Evolutionary conservation across 1,140 invertebrate genomes (phyloP).

Genomic region (Hestina assimilis): DNA sequence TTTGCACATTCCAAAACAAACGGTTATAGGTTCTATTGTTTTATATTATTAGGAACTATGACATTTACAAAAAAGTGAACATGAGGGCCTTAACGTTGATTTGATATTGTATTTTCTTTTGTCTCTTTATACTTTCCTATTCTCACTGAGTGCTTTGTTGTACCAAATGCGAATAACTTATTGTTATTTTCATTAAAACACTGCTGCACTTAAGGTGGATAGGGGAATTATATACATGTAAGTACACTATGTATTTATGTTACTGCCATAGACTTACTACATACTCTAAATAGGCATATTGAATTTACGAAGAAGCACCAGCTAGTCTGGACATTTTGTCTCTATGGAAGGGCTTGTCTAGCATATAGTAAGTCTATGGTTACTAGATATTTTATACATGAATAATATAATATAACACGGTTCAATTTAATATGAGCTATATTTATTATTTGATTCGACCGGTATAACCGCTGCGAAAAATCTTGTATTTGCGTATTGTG

Average conservation of each 20-base stretch:
- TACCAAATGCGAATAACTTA: conserved; percentile 75
- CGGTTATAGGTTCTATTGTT: conserved; percentile 25
- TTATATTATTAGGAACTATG: conserved; percentile 5
- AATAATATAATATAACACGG: no score
- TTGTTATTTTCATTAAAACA: conserved; percentile 68
- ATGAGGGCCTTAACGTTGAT: conserved; percentile 6
- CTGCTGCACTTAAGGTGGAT: conserved; percentile 76
- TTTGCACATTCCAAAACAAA: conserved; percentile 66
- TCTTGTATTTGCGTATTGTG: neutral
- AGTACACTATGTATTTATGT: conserved; percentile 4
- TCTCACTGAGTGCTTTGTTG: conserved; percentile 69
- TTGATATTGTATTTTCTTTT: conserved; percentile 12
- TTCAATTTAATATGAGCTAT: neutral
- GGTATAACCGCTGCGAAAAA: neutral
- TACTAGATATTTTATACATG: no score
- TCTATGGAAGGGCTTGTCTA: no score
- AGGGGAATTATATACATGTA: conserved; percentile 39
- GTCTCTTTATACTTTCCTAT: conserved; percentile 50
- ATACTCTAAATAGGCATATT: no score
- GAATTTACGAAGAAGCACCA: no score
- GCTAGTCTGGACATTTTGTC: no score
- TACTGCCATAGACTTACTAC: no score
- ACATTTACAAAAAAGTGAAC: neutral
- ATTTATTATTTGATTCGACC: neutral
- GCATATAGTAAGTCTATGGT: no score